A percentile compares a stretch with the other conserved stretches of the same genome.
Conservation (phyloP, 2,797 vertebrate genomes). For the Tenualosa ilisha region DNA sequence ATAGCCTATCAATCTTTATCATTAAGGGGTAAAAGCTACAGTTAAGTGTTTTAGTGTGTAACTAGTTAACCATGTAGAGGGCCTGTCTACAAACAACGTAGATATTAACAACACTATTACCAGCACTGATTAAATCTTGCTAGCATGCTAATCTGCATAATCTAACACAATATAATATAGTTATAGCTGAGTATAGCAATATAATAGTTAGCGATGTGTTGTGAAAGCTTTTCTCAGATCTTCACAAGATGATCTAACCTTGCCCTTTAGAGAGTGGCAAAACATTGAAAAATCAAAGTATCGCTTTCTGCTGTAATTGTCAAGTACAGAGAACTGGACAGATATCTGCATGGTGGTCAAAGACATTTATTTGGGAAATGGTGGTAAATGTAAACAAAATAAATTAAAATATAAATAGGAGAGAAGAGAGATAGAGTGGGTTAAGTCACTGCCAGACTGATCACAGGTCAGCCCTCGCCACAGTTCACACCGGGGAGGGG, state of each 20-base stretch:
- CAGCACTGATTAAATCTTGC: too few relatives aligned
- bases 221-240: not conserved
- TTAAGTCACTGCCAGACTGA: conserved; percentile 46
- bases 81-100: not conserved
- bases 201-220: not conserved
- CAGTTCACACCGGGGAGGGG: not conserved
- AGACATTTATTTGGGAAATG: conserved; percentile 62
- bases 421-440: conserved; percentile 38
- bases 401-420: conserved; percentile 11
- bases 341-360: conserved; percentile 54
- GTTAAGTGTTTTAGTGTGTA: not conserved
- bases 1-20: not conserved
- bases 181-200: too few relatives aligned
- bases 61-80: not conserved
- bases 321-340: conserved; percentile 8
- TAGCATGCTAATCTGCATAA: too few relatives aligned
- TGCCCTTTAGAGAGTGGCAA: not conserved
- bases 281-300: not conserved
- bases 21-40: not conserved
- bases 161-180: too few relatives aligned
- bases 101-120: not conserved
- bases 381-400: conserved; percentile 54
- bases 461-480: conserved; percentile 23
- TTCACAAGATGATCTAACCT: not conserved
- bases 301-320: not conserved